Conservation (phyloP, 2,888 invertebrate species). For the Melipona beecheii region DNA sequence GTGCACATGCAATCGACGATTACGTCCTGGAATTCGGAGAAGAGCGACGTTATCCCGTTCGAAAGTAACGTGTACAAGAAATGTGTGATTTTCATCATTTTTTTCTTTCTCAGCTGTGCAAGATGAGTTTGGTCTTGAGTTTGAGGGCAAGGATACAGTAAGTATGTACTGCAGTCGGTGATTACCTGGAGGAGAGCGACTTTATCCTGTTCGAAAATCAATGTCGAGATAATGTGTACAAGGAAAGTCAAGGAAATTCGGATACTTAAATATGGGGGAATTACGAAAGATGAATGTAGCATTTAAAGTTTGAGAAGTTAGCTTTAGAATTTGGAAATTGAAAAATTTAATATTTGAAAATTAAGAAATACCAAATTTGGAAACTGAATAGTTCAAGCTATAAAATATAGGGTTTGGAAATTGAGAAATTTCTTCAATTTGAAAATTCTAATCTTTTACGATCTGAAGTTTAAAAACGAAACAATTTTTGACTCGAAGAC, state of each 20-base stretch:
- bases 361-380: neutral
- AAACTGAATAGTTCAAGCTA: neutral
- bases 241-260: no score
- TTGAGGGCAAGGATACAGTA: no score
- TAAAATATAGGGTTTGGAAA: neutral
- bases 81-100: neutral
- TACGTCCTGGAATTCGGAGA: slow-evolving; percentile 12
- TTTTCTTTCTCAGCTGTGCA: neutral
- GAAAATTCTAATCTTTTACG: no score
- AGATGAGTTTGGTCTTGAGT: neutral
- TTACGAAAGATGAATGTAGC: no score
- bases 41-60: slow-evolving; percentile 15
- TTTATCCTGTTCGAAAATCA: no score
- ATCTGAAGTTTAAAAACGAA: no score
- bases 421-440: no score
- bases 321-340: neutral
- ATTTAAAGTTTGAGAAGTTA: neutral
- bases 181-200: no score
- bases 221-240: no score
- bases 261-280: no score
- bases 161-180: no score
- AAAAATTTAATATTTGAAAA: neutral
- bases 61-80: neutral
- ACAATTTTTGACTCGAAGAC: no score
- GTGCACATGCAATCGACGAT: slow-evolving; percentile 4